Conservation (phyloP, 2,797 vertebrate species). For the Enteromius radiatus region DNA sequence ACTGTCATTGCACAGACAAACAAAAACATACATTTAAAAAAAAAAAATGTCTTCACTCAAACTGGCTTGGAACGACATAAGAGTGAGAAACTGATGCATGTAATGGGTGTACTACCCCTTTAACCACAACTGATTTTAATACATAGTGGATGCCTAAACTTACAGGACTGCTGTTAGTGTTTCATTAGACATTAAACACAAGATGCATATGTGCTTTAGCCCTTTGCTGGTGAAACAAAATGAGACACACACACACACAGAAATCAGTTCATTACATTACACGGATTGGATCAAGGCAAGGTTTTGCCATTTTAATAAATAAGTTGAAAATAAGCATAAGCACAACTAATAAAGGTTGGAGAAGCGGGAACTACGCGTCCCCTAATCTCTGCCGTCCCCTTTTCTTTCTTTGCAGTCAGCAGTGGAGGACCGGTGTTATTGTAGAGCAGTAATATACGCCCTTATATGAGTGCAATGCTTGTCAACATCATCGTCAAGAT, state of each 20-base stretch:
- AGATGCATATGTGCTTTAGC: constrained; percentile 74
- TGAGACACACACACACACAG: constrained; percentile 15
- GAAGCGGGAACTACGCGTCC: constrained; percentile 4
- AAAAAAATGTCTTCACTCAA: no score
- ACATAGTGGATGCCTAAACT: constrained; percentile 51
- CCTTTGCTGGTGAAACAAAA: constrained; percentile 70
- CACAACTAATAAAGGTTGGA: constrained; percentile 39
- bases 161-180: constrained; percentile 68
- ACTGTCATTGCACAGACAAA: neutral
- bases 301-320: constrained; percentile 51
- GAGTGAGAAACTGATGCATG: constrained; percentile 5
- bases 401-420: constrained; percentile 42
- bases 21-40: neutral
- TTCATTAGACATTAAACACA: constrained; percentile 62
- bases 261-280: constrained; percentile 53
- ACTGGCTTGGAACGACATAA: neutral
- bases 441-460: constrained; percentile 50
- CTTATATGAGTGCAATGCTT: constrained; percentile 60
- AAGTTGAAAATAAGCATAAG: constrained; percentile 58
- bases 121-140: constrained; percentile 7
- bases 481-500: constrained; percentile 54
- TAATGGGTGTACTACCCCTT: neutral
- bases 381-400: constrained; percentile 13
- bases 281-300: constrained; percentile 36
- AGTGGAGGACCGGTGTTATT: constrained; percentile 56